These are phyloP conservation scores for Pelagia noctiluca DNA, from an alignment of 30 jellyfish, hydroid and myxozoan species.

Conservation along the genomic window DNA sequence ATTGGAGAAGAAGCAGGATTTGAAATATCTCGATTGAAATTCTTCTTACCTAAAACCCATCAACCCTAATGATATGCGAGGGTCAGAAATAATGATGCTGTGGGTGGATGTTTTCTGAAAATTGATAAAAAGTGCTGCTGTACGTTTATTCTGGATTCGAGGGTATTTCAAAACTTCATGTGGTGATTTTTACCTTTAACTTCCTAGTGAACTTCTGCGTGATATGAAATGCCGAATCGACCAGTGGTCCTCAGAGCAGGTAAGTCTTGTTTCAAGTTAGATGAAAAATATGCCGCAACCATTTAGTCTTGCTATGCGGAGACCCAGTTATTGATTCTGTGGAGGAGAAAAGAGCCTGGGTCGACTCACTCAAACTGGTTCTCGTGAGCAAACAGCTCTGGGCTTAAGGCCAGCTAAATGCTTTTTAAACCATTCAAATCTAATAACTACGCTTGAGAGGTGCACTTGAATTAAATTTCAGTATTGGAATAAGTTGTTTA, in stretches of 20 bases:
- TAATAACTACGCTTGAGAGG: background rate
- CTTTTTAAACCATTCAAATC: background rate
- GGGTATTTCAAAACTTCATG: background rate
- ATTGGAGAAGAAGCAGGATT: too few relatives aligned
- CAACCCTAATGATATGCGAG: too few relatives aligned
- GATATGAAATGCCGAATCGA: slow-evolving; percentile 38
- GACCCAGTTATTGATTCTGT: too few relatives aligned
- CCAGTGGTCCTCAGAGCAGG: slow-evolving; percentile 70
- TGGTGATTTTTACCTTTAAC: background rate
- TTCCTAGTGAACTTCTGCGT: slow-evolving; percentile 26
- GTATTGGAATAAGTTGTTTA: background rate
- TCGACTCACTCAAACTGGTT: too few relatives aligned
- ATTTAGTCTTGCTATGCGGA: too few relatives aligned
- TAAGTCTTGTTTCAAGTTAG: background rate
- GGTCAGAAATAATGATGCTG: background rate
- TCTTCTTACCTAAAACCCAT: too few relatives aligned
- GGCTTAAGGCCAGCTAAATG: too few relatives aligned
- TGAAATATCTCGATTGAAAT: too few relatives aligned
- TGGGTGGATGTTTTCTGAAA: background rate
- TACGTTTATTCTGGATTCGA: background rate
- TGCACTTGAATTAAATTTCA: background rate
- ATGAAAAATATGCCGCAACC: too few relatives aligned
- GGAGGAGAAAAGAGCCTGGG: too few relatives aligned
- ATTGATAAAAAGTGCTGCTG: background rate
- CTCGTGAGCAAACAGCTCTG: too few relatives aligned